These are phyloP conservation scores for Hyperoplus lanceolatus DNA, from an alignment of 2,797 vertebrate species.

Conservation along the genomic window DNA sequence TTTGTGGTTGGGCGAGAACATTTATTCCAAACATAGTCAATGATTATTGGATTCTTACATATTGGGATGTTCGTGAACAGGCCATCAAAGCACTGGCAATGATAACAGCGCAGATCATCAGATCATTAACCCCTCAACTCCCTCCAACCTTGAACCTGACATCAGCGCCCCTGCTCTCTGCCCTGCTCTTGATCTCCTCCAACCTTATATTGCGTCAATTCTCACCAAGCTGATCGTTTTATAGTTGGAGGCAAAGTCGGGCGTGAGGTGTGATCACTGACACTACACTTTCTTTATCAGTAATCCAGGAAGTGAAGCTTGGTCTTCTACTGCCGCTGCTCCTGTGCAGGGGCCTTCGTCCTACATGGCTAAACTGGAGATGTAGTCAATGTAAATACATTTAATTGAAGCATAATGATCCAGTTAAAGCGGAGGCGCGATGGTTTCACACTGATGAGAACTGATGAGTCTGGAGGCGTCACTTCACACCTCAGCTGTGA, in stretches of 20 bases:
- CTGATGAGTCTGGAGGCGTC: conserved; percentile 78
- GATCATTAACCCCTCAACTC: conserved; percentile 19
- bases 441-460: conserved; percentile 76
- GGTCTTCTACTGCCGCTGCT: not conserved
- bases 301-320: not conserved
- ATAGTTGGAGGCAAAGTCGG: conserved; percentile 9
- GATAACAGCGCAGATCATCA: too few relatives aligned
- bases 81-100: too few relatives aligned
- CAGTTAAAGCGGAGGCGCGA: conserved; percentile 80
- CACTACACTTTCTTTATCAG: not conserved
- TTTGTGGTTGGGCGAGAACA: not conserved
- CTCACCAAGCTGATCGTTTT: conserved; percentile 43
- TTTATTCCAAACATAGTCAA: not conserved
- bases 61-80: not conserved
- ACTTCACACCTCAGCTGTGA: conserved; percentile 83
- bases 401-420: conserved; percentile 78
- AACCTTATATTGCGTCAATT: conserved; percentile 42
- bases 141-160: conserved; percentile 65
- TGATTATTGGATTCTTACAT: not conserved
- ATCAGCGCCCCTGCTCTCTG: not conserved
- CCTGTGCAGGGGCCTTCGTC: not conserved
- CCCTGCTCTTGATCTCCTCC: conserved; percentile 28
- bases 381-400: conserved; percentile 46
- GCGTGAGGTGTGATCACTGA: not conserved
- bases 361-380: conserved; percentile 28